Evolutionary conservation across 1,140 invertebrate genomes (phyloP), one percentile per base, ranked within the genome.

Genomic region (Temnothorax curvispinosus): DNA sequence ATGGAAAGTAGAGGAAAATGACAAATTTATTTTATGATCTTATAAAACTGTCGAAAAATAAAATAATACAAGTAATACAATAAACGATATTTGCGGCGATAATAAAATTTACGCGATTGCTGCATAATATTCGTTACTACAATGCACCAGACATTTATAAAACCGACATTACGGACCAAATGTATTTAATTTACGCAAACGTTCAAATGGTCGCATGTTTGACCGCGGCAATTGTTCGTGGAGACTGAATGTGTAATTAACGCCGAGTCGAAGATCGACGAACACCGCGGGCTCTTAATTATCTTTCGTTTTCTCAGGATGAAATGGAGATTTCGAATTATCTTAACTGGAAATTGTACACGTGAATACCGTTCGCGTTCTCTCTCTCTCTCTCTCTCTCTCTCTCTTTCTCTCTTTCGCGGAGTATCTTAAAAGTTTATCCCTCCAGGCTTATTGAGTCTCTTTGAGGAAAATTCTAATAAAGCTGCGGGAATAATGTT

Each of bases 351-450:
- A 72, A 82, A 58, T 72, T 4, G 52, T 44, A 44, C 64, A 47
- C 47, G 64, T 13, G 47, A 32, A 38, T 54, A 80, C 50, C 21
- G 6, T 27, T 69, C 65, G 11, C 44, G 15, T 18, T 15, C 41
- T 65, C 62, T 56, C n/a, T 15, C 47, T 5, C 47, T 5, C 8
- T 27, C 15, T 15, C 41, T 65, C 62, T 56, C n/a, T 15, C 47
- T 5, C 8, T 27, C 15, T 15, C 41, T 65, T 32, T 56, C n/a
- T 15, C 47, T 5, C 8, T 27, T 8, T 15, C 18, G 35, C n/a
- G 27, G 52, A 81, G 27, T 81, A 75, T 44, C 35, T 58, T 82
- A 82, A 82, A 82, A 47, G 67, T 82, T 74, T 18, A 47, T 44
- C 27, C 27, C 54, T 47, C 27, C 15, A 41, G 65, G 27, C 52